These are phyloP conservation scores for Apamea monoglypha DNA, from an alignment of 2,888 invertebrate genomes.

Conservation along the genomic window DNA sequence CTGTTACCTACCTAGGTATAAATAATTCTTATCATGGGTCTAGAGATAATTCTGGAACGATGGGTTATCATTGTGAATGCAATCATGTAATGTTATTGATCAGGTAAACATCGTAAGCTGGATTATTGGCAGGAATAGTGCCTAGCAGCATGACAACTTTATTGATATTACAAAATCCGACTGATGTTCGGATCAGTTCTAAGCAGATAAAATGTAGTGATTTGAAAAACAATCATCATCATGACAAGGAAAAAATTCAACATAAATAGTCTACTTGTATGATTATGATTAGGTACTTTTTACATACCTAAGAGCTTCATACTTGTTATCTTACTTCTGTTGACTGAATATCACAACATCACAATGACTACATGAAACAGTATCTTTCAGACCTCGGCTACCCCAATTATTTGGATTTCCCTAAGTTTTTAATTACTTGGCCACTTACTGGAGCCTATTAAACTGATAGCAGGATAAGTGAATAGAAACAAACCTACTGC, in stretches of 20 bases:
- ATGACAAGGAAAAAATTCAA: not conserved
- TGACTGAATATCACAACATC: not conserved
- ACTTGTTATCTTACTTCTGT: not conserved
- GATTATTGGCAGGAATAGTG: not conserved
- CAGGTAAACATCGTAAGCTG: not conserved
- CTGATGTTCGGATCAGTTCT: not conserved
- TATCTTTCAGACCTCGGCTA: not conserved
- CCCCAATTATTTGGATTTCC: not conserved
- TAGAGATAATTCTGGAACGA: slow-evolving; percentile 56
- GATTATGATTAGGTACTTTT: not conserved
- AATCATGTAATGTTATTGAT: slow-evolving; percentile 8
- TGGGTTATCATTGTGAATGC: slow-evolving; percentile 1
- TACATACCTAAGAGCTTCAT: not conserved
- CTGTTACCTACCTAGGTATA: slow-evolving; percentile 3
- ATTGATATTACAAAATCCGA: not conserved
- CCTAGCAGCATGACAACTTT: slow-evolving; percentile 1
- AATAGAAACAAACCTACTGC: not conserved
- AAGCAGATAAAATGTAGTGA: not conserved
- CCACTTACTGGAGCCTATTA: not conserved
- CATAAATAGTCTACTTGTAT: not conserved
- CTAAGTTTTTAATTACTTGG: not conserved
- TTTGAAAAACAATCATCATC: not conserved
- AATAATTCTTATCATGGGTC: slow-evolving; percentile 35
- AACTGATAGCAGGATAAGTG: no score
- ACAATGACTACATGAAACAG: not conserved